Evolutionary conservation across 2,888 invertebrate genomes (phyloP).

Genomic region (Phyto melanocephala): DNA sequence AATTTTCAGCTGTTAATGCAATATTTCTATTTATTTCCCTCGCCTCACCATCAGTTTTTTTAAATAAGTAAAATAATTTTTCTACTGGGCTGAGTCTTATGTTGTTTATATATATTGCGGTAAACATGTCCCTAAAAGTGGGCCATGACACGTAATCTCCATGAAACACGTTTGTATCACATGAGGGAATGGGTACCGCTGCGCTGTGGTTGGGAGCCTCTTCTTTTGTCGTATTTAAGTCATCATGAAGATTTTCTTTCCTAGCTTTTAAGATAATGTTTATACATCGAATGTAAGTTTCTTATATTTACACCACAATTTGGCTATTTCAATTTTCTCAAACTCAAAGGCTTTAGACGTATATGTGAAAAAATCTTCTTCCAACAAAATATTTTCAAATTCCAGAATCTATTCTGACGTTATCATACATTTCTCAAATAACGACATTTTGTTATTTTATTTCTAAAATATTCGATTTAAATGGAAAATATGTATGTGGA

Average conservation of each 20-base stretch:
- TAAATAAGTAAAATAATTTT: no score
- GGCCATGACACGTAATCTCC: no score
- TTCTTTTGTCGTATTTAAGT: background rate
- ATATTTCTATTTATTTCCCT: background rate
- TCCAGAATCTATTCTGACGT: background rate
- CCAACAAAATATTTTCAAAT: background rate
- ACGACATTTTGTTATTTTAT: background rate
- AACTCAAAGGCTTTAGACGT: background rate
- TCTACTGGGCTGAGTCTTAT: no score
- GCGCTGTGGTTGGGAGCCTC: background rate
- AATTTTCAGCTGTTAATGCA: background rate
- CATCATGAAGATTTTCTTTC: background rate
- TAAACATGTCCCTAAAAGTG: slow-evolving; percentile 52
- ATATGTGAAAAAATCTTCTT: background rate
- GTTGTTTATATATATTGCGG: slow-evolving; percentile 36
- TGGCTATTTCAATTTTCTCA: background rate
- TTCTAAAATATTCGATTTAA: no score
- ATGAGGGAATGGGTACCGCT: background rate
- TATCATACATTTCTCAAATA: background rate
- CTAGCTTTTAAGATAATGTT: background rate
- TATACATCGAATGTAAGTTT: background rate
- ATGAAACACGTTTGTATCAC: slow-evolving; percentile 36
- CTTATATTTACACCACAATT: background rate
- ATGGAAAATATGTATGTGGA: no score
- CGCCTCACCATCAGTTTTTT: slow-evolving; percentile 7